Conservation (phyloP, 2,113 vertebrate genomes). For the Ptyas mucosa region DNA sequence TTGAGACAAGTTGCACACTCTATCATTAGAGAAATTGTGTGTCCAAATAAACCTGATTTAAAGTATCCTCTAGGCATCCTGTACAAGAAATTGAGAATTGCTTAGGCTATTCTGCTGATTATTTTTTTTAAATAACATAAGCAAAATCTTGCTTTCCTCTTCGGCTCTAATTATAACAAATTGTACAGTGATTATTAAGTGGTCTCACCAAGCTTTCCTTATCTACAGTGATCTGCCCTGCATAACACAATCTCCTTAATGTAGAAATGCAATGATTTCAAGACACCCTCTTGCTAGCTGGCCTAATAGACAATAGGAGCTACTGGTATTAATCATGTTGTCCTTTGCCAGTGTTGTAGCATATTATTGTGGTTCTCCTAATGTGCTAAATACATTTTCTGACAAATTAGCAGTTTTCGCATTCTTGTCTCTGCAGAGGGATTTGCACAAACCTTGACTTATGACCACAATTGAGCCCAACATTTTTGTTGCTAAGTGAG, state of each 20-base stretch:
- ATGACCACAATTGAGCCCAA: no score
- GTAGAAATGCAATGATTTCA: slow-evolving; percentile 32
- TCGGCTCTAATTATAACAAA: background rate
- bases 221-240: slow-evolving; percentile 33
- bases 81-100: background rate
- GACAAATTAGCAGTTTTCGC: slow-evolving; percentile 26
- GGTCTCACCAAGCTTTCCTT: slow-evolving; percentile 44
- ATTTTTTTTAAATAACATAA: background rate
- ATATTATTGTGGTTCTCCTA: slow-evolving; percentile 37
- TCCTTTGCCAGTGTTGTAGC: slow-evolving; percentile 35
- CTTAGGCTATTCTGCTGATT: background rate
- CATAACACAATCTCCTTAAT: slow-evolving; percentile 39
- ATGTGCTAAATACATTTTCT: background rate
- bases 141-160: background rate
- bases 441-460: background rate
- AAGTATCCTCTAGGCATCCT: background rate
- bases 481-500: no score
- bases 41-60: background rate
- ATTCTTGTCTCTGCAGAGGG: background rate
- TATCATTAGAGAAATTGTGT: background rate
- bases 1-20: background rate
- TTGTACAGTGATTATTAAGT: slow-evolving; percentile 14
- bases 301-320: background rate
- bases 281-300: slow-evolving; percentile 9
- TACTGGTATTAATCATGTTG: slow-evolving; percentile 22